Conservation (phyloP, 1,140 invertebrate genomes). For the Rhagoletis zephyria region DNA sequence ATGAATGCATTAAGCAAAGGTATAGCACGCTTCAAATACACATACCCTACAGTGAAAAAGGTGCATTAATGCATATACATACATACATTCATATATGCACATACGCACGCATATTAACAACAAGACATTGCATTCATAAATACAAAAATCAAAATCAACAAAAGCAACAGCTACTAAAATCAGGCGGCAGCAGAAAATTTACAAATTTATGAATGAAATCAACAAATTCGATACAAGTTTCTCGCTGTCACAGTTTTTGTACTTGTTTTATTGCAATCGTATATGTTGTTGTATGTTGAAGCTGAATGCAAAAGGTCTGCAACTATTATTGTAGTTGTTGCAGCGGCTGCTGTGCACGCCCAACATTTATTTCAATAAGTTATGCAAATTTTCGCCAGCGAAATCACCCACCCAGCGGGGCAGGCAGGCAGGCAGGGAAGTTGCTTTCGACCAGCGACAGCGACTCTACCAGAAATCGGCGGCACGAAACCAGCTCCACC, state of each 20-base stretch:
- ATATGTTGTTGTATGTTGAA: too few species aligned
- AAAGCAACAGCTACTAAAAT: background rate
- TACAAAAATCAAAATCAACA: background rate
- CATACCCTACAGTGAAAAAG: background rate
- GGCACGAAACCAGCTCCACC: background rate
- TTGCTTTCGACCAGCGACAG: background rate
- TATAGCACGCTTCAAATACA: background rate
- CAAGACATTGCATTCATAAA: background rate
- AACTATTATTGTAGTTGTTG: background rate
- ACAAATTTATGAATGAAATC: constrained; percentile 53
- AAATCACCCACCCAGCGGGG: background rate
- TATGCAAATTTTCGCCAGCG: constrained; percentile 28
- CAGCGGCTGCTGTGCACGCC: background rate
- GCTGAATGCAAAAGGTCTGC: too few species aligned
- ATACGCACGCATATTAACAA: background rate
- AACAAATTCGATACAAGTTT: constrained; percentile 38
- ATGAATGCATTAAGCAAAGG: background rate
- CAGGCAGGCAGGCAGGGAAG: background rate
- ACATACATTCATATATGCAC: background rate
- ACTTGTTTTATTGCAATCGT: too few species aligned
- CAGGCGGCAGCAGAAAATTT: constrained; percentile 8
- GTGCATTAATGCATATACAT: background rate
- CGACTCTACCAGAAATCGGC: background rate
- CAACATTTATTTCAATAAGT: constrained; percentile 36
- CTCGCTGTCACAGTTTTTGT: background rate